Conservation (phyloP, 2,888 invertebrate species). For the Lissocephala sabroskyi region DNA sequence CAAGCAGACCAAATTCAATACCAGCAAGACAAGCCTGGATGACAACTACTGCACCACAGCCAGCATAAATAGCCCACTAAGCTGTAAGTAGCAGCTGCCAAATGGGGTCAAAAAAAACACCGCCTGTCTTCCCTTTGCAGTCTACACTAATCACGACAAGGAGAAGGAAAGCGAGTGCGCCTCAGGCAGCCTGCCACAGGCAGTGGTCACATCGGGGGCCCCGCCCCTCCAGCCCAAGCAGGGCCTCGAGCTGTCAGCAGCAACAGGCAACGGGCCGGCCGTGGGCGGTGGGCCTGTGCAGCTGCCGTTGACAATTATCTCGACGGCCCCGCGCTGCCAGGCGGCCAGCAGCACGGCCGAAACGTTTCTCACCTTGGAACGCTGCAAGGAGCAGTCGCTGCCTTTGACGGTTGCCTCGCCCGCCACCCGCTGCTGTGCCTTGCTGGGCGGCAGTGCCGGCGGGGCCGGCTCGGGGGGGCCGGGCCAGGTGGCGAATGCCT, state of each 20-base stretch:
- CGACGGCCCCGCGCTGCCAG: constrained; percentile 68
- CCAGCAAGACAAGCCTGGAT: constrained; percentile 69
- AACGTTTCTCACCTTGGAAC: constrained; percentile 49
- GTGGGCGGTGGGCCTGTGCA: constrained; percentile 38
- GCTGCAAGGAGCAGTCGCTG: constrained; percentile 22
- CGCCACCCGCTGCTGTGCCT: constrained; percentile 68
- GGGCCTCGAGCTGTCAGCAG: constrained; percentile 42
- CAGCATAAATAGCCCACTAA: constrained; percentile 70
- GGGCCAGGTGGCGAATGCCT: constrained; percentile 31
- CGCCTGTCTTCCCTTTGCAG: constrained; percentile 36
- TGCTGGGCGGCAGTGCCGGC: constrained; percentile 55
- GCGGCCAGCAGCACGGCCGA: constrained; percentile 42
- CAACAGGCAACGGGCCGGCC: constrained; percentile 16
- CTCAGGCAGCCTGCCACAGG: constrained; percentile 46
- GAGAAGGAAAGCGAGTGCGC: constrained; percentile 70
- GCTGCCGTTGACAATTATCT: constrained; percentile 70
- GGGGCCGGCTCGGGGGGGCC: constrained; percentile 9
- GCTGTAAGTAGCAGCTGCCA: constrained; percentile 62
- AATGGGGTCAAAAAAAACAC: constrained; percentile 3
- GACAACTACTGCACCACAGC: constrained; percentile 71
- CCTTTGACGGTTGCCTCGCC: constrained; percentile 51
- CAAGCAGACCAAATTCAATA: constrained; percentile 63
- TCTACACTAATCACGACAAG: constrained; percentile 71
- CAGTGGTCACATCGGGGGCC: constrained; percentile 27
- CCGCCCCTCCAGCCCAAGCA: constrained; percentile 44